phyloP scores from a whole-genome alignment of 2,113 vertebrate species.

The Bos taurus region DNA sequence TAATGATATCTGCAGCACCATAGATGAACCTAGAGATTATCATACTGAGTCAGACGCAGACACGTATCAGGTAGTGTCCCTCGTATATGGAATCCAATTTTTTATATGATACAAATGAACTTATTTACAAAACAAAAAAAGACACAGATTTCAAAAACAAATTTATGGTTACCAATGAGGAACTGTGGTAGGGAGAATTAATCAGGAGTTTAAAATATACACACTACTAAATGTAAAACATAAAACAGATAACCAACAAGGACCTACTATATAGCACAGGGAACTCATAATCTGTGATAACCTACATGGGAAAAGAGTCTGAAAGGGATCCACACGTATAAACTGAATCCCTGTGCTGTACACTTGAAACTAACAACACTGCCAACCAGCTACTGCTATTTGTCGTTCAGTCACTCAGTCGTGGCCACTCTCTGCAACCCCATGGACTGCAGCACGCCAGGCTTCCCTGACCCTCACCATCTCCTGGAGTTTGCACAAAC shows the following conservation, averaged over 20 bases:
- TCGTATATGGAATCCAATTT: neutral
- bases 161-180: neutral
- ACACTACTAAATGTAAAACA: accelerated
- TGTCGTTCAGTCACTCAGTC: accelerated
- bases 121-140: neutral
- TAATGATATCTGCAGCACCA: neutral
- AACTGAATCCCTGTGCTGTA: neutral
- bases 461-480: neutral
- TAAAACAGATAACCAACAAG: neutral
- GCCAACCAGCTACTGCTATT: neutral
- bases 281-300: too few species aligned
- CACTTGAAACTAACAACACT: neutral
- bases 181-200: neutral
- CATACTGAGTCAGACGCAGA: neutral
- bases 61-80: accelerated
- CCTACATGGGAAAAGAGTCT: neutral
- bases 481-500: neutral
- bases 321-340: too few species aligned
- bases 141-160: neutral
- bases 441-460: neutral
- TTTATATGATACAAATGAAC: neutral
- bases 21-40: neutral
- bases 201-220: neutral
- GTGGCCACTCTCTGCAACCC: neutral
- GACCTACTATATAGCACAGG: neutral